Percentiles rank a stretch among this genome's conserved stretches.
Evolutionary conservation across 2,797 vertebrate genomes (phyloP).

Genomic region (Channa striata): DNA sequence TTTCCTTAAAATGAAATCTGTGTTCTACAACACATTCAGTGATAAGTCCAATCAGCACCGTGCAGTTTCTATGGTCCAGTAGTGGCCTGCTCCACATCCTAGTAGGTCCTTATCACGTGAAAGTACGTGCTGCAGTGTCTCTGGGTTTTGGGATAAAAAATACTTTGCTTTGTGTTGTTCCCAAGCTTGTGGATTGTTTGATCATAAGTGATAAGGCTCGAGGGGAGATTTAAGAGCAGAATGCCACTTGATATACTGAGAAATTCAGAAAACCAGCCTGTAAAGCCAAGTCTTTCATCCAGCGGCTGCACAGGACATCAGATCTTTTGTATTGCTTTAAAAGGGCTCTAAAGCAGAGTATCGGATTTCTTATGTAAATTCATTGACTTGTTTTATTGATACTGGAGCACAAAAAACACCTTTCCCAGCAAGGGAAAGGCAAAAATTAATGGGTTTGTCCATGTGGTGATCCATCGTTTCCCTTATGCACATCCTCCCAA

Average conservation of each 20-base stretch:
- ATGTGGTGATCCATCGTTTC: conserved; percentile 43
- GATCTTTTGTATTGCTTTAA: conserved; percentile 15
- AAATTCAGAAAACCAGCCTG: background rate
- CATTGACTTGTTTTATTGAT: conserved; percentile 72
- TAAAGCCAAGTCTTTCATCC: background rate
- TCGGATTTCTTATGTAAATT: conserved; percentile 70
- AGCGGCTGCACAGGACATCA: conserved; percentile 9
- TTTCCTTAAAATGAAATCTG: background rate
- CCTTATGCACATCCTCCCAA: conserved; percentile 68
- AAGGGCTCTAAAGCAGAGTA: conserved; percentile 31
- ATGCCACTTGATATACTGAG: background rate
- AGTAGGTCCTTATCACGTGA: too few species aligned
- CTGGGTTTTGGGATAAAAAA: too few species aligned
- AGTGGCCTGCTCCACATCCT: too few species aligned
- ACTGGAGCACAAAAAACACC: conserved; percentile 35
- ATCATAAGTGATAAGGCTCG: background rate
- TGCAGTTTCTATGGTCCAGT: too few species aligned
- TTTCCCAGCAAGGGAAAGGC: conserved; percentile 46
- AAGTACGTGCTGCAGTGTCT: too few species aligned
- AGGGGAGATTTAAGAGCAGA: background rate
- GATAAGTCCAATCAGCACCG: too few species aligned
- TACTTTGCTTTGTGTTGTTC: background rate
- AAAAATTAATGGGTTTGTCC: conserved; percentile 39
- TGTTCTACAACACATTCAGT: background rate
- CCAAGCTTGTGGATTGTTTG: background rate